Evolutionary conservation across 30 jellyfish, hydroid and myxozoan species (phyloP).

Genomic region (Morbakka virulenta): DNA sequence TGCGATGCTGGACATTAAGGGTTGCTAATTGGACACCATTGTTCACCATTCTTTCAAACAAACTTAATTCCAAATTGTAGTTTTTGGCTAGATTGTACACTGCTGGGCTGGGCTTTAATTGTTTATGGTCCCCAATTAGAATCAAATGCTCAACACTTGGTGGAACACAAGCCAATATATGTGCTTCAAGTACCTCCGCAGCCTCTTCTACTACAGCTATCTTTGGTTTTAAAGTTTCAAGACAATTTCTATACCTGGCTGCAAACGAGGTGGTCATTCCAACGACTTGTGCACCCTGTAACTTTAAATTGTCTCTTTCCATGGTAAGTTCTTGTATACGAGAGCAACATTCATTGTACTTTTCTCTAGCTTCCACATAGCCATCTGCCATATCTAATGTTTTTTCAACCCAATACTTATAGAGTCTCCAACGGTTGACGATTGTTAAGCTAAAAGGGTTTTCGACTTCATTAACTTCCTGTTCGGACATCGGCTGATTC

Average conservation of each 20-base stretch:
- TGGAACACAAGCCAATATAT: constrained; percentile 59
- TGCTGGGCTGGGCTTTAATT: constrained; percentile 70
- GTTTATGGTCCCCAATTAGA: constrained; percentile 94
- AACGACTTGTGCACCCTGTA: constrained; percentile 44
- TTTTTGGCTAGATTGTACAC: constrained; percentile 62
- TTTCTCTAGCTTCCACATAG: background rate
- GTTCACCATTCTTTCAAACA: constrained; percentile 83
- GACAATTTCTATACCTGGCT: constrained; percentile 46
- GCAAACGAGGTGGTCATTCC: constrained; percentile 93
- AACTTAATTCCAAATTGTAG: constrained; percentile 64
- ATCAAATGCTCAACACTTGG: constrained; percentile 69
- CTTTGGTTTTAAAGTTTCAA: constrained; percentile 57
- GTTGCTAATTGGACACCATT: constrained; percentile 72
- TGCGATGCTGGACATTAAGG: constrained; percentile 74
- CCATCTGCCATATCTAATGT: background rate
- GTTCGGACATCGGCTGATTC: constrained; percentile 41
- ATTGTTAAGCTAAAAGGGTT: constrained; percentile 48
- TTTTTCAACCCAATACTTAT: constrained; percentile 29
- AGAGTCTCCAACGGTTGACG: constrained; percentile 67
- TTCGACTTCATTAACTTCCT: constrained; percentile 29
- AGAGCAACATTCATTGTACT: constrained; percentile 64
- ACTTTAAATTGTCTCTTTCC: constrained; percentile 46
- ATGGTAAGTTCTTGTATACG: constrained; percentile 33
- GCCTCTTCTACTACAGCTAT: constrained; percentile 87
- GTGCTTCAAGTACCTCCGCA: constrained; percentile 96